A percentile compares a stretch with the other conserved stretches of the same genome.
Conservation (phyloP, 1,140 invertebrate species). For the Littorina saxatilis region DNA sequence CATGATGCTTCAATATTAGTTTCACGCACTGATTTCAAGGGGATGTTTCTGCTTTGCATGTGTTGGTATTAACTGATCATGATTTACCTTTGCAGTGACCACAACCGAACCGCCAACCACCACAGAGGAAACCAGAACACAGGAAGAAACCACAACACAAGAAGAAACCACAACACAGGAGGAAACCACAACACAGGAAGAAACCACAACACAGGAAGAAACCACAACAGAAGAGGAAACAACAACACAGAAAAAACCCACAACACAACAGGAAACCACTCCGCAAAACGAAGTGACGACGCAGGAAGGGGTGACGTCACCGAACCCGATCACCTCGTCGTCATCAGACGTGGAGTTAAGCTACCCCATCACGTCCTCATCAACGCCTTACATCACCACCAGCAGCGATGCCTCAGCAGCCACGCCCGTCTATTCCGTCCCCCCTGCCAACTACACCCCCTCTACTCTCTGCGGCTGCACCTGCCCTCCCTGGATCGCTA, state of each 20-base stretch:
- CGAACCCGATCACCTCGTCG: too few relatives aligned
- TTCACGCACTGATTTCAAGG: neutral
- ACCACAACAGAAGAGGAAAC: neutral
- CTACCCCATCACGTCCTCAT: too few relatives aligned
- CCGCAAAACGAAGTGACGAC: too few relatives aligned
- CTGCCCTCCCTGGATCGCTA: slow-evolving; percentile 25
- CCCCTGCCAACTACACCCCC: neutral
- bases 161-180: neutral
- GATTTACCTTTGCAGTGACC: neutral
- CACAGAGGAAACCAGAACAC: neutral
- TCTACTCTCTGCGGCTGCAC: slow-evolving; percentile 31
- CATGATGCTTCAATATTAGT: neutral
- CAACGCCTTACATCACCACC: neutral
- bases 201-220: neutral
- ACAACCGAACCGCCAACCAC: slow-evolving; percentile 7
- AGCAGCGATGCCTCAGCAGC: neutral
- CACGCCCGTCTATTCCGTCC: neutral
- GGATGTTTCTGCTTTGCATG: neutral
- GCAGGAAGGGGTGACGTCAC: too few relatives aligned
- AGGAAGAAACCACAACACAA: too few relatives aligned
- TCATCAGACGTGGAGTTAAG: too few relatives aligned
- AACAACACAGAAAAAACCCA: neutral
- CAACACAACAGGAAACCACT: too few relatives aligned
- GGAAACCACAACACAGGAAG: neutral
- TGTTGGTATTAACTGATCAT: neutral